These are phyloP conservation scores for Euborellia annulipes DNA, from an alignment of 1,140 invertebrate genomes.

Conservation along the genomic window DNA sequence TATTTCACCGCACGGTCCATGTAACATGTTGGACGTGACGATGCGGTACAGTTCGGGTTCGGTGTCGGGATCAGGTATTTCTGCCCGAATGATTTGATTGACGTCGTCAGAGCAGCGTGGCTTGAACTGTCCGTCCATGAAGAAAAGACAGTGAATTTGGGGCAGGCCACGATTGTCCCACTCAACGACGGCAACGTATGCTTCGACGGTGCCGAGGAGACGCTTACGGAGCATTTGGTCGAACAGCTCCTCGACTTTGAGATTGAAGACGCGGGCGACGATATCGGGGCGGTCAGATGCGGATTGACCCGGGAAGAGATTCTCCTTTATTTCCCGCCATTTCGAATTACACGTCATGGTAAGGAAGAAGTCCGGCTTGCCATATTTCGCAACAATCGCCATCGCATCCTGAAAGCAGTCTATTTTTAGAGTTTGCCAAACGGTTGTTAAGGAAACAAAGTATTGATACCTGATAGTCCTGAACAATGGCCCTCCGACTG, in stretches of 20 bases:
- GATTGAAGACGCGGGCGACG: too few relatives aligned
- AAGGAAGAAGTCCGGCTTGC: conserved; percentile 24
- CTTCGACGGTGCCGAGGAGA: background rate
- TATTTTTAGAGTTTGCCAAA: too few relatives aligned
- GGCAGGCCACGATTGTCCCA: conserved; percentile 20
- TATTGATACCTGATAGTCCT: too few relatives aligned
- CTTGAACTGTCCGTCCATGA: too few relatives aligned
- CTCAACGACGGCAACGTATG: conserved; percentile 2
- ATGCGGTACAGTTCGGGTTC: conserved; percentile 26
- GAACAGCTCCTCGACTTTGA: too few relatives aligned
- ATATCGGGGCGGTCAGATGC: conserved; percentile 12
- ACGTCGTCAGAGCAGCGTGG: conserved; percentile 27
- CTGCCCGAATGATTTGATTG: conserved; percentile 32
- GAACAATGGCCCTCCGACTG: conserved; percentile 3
- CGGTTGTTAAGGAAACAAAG: too few relatives aligned
- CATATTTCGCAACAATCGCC: conserved; percentile 1
- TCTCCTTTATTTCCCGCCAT: conserved; percentile 22
- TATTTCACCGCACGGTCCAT: conserved; percentile 28
- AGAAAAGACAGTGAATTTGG: conserved; percentile 34
- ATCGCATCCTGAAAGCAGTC: conserved; percentile 6
- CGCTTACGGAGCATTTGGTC: conserved; percentile 2
- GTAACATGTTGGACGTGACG: conserved; percentile 31
- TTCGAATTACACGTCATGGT: conserved; percentile 33
- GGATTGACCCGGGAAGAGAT: conserved; percentile 19
- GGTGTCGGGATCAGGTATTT: conserved; percentile 31